These are phyloP conservation scores for Stichopus horrens DNA, from an alignment of 53 echinoderm and acorn worm species.

Conservation along the genomic window DNA sequence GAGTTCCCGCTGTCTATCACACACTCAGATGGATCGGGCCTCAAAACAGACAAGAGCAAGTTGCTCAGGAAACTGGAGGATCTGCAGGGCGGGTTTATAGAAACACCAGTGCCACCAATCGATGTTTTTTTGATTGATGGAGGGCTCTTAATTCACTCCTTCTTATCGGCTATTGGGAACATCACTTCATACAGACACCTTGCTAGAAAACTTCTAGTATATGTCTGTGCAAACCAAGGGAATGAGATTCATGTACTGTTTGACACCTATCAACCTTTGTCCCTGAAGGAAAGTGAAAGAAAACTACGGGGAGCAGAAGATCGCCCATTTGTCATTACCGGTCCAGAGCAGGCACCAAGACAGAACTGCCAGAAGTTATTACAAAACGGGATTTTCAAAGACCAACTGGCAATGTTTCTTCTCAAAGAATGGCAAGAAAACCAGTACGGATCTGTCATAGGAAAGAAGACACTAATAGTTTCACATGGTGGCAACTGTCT, in stretches of 20 bases:
- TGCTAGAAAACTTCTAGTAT: conserved; percentile 40
- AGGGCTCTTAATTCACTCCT: conserved; percentile 63
- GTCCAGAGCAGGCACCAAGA: conserved; percentile 63
- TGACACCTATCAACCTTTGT: conserved; percentile 54
- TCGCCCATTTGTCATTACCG: conserved; percentile 56
- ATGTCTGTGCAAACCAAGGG: conserved; percentile 35
- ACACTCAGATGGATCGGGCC: conserved; percentile 42
- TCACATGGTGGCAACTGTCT: conserved; percentile 64
- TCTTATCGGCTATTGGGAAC: conserved; percentile 62
- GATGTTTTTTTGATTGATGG: conserved; percentile 60
- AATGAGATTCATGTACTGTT: conserved; percentile 35
- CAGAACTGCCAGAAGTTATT: conserved; percentile 59
- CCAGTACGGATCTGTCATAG: conserved; percentile 46
- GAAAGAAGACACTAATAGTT: conserved; percentile 51
- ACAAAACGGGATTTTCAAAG: conserved; percentile 65
- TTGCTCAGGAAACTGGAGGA: conserved; percentile 51
- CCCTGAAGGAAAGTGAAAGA: conserved; percentile 71
- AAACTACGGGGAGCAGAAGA: conserved; percentile 63
- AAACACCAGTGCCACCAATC: conserved; percentile 48
- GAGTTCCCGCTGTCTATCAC: conserved; percentile 53
- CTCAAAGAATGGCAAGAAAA: conserved; percentile 61
- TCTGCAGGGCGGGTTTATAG: conserved; percentile 50
- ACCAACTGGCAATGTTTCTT: conserved; percentile 58
- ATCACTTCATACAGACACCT: conserved; percentile 63
- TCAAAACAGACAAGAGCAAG: conserved; percentile 58